A percentile compares a stretch with the other conserved stretches of the same genome.
phyloP scores from a whole-genome alignment of 2,113 vertebrate genomes.

The Oenanthe melanoleuca region DNA sequence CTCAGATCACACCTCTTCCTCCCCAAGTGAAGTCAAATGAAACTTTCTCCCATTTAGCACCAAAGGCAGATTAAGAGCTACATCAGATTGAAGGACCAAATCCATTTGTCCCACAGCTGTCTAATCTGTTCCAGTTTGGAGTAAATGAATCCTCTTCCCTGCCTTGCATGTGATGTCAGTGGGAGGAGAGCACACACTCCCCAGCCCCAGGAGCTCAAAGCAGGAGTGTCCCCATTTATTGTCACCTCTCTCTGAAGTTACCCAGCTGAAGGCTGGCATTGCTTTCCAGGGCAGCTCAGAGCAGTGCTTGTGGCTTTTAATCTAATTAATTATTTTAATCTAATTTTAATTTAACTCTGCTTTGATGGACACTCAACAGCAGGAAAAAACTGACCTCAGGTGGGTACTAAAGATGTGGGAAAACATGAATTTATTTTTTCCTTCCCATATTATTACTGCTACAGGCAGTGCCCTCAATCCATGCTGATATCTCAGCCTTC shows the following conservation, averaged over 20 bases:
- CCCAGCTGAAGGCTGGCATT: background rate
- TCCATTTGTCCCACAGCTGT: background rate
- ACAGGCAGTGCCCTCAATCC: accelerated
- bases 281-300: background rate
- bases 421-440: background rate
- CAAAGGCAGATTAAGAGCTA: background rate
- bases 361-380: background rate
- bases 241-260: background rate
- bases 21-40: background rate
- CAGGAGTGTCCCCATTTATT: background rate
- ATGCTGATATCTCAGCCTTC: background rate
- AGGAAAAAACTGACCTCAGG: background rate
- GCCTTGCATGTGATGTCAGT: background rate
- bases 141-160: background rate
- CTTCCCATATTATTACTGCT: background rate
- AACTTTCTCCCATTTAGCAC: background rate
- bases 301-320: background rate
- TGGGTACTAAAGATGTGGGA: background rate
- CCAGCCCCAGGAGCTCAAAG: background rate
- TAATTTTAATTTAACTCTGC: background rate
- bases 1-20: background rate
- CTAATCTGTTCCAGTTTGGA: background rate
- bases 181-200: background rate
- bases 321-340: no score
- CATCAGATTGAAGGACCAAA: background rate